A percentile compares a stretch with the other conserved stretches of the same genome.
Evolutionary conservation across 2,888 invertebrate species (phyloP).

Genomic region (Lasioglossum oenotherae): DNA sequence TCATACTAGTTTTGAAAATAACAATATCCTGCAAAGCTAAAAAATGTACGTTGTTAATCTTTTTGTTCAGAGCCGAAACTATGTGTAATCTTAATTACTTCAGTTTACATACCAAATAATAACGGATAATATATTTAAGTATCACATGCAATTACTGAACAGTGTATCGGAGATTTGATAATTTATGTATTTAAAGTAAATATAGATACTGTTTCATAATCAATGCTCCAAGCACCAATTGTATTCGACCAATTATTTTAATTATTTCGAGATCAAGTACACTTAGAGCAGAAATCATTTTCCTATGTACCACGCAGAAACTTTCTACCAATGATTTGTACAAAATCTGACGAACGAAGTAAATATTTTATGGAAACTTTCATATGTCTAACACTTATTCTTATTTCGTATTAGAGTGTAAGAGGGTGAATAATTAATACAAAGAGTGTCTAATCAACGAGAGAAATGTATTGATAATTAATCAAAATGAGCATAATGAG

Average conservation of each 20-base stretch:
- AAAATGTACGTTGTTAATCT: constrained; percentile 14
- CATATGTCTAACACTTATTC: neutral
- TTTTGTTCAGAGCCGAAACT: constrained; percentile 44
- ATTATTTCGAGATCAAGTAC: neutral
- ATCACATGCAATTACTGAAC: constrained; percentile 43
- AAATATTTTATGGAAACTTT: constrained; percentile 45
- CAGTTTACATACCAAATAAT: constrained; percentile 56
- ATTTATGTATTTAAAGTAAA: constrained; percentile 62
- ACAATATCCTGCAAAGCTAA: constrained; percentile 8
- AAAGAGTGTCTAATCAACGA: neutral
- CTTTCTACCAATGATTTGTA: neutral
- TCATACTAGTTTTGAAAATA: constrained; percentile 24
- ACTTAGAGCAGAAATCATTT: neutral
- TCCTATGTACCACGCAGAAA: neutral
- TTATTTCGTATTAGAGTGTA: neutral
- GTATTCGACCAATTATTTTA: constrained; percentile 31
- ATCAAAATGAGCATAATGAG: neutral
- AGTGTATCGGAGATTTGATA: constrained; percentile 63
- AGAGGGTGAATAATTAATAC: neutral
- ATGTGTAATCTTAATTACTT: constrained; percentile 49
- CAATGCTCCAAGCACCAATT: constrained; percentile 55
- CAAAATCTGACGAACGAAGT: constrained; percentile 12
- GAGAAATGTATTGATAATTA: neutral
- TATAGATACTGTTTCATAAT: constrained; percentile 59
- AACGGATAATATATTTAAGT: constrained; percentile 34